Conservation (phyloP, 2,888 invertebrate genomes). For the Drosophila borborema region DNA sequence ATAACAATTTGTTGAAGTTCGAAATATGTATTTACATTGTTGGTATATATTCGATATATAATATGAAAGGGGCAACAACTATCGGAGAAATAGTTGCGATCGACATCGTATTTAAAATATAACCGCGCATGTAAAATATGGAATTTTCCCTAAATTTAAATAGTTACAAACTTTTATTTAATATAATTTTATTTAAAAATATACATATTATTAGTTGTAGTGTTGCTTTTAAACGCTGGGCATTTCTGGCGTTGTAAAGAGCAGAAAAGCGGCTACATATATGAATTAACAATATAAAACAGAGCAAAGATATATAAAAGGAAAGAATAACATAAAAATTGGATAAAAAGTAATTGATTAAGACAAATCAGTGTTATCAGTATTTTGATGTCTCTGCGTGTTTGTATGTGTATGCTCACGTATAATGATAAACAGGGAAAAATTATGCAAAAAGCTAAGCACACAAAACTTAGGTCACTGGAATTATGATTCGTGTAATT, state of each 20-base stretch:
- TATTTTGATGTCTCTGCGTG: constrained; percentile 18
- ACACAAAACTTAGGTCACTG: constrained; percentile 31
- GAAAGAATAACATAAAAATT: constrained; percentile 55
- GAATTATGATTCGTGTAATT: constrained; percentile 42
- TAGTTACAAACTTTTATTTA: constrained; percentile 9
- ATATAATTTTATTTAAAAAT: constrained; percentile 66
- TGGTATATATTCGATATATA: background rate
- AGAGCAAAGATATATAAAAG: constrained; percentile 47
- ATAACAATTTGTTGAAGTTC: background rate
- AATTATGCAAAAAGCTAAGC: constrained; percentile 34
- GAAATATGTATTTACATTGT: background rate
- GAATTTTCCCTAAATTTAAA: background rate
- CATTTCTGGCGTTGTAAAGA: constrained; percentile 33
- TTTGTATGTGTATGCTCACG: background rate
- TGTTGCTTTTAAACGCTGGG: constrained; percentile 63
- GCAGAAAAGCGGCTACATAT: constrained; percentile 55
- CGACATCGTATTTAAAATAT: background rate
- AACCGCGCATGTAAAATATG: background rate
- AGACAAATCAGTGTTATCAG: constrained; percentile 43
- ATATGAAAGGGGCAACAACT: background rate
- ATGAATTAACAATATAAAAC: constrained; percentile 69
- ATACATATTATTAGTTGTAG: constrained; percentile 62
- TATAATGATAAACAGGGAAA: constrained; percentile 15
- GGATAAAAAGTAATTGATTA: constrained; percentile 38
- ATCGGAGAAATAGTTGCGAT: background rate